phyloP scores from a whole-genome alignment of 1,140 invertebrate species.

The Drosophila rufa region DNA sequence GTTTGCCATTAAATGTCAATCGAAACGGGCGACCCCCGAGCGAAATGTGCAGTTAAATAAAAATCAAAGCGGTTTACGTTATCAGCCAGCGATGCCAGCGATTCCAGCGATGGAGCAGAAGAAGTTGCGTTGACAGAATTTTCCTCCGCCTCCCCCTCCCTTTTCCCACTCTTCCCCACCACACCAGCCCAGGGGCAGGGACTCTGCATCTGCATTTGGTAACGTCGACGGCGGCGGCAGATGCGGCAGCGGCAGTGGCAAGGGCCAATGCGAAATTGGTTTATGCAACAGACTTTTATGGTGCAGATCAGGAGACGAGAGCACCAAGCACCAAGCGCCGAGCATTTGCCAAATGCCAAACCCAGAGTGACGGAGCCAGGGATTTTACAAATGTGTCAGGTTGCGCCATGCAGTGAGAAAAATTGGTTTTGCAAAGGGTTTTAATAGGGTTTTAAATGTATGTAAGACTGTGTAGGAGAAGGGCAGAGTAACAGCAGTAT shows the following conservation, averaged over 20 bases:
- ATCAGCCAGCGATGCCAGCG: constrained; percentile 57
- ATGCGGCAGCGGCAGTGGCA: background rate
- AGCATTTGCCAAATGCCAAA: constrained; percentile 57
- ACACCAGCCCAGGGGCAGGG: background rate
- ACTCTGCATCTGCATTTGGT: constrained; percentile 54
- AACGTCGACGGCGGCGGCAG: too few species aligned
- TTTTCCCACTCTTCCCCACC: background rate
- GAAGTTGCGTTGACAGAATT: constrained; percentile 69
- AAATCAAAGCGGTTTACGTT: constrained; percentile 81
- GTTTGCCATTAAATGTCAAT: constrained; percentile 77
- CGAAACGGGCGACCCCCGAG: constrained; percentile 20
- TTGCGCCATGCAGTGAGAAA: background rate
- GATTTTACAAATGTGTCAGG: constrained; percentile 36
- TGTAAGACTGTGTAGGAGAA: too few species aligned
- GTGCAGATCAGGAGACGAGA: constrained; percentile 31
- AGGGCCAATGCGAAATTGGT: constrained; percentile 74
- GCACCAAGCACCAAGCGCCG: background rate
- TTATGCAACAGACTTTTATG: constrained; percentile 82
- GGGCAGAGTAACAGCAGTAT: too few species aligned
- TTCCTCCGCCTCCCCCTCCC: background rate
- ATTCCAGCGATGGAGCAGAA: constrained; percentile 30
- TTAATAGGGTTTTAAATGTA: background rate
- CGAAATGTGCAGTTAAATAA: constrained; percentile 81
- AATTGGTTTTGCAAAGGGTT: background rate
- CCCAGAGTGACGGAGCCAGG: constrained; percentile 40